These are phyloP conservation scores for Desoria tigrina DNA, from an alignment of 2,888 invertebrate species.

Conservation along the genomic window DNA sequence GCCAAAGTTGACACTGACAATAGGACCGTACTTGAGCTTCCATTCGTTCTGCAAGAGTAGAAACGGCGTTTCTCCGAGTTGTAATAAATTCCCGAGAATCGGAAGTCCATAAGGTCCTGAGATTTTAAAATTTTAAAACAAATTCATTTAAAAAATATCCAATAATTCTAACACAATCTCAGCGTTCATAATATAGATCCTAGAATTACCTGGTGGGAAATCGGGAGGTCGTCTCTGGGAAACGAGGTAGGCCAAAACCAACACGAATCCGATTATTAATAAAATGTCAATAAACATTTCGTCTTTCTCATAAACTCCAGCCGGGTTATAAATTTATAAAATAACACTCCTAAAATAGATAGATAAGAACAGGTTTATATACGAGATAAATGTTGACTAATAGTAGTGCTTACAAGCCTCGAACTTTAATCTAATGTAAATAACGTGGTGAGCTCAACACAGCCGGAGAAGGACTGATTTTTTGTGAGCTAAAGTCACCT, in stretches of 20 bases:
- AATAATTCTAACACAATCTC: neutral
- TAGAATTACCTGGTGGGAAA: slow-evolving; percentile 41
- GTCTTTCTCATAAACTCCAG: too few relatives aligned
- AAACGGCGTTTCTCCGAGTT: slow-evolving; percentile 39
- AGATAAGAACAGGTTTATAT: too few relatives aligned
- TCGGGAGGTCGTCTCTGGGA: slow-evolving; percentile 21
- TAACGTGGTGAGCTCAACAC: too few relatives aligned
- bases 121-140: neutral
- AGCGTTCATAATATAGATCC: slow-evolving; percentile 8
- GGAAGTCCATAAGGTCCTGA: slow-evolving; percentile 48
- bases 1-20: slow-evolving; percentile 47
- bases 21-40: slow-evolving; percentile 44
- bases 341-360: too few relatives aligned
- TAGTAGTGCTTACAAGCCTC: too few relatives aligned
- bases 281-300: slow-evolving; percentile 6
- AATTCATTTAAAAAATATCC: neutral
- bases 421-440: too few relatives aligned
- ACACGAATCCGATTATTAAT: neutral
- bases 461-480: too few relatives aligned
- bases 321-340: too few relatives aligned
- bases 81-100: slow-evolving; percentile 39
- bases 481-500: too few relatives aligned
- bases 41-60: slow-evolving; percentile 26
- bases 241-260: slow-evolving; percentile 8
- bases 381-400: too few relatives aligned